Base-by-base conservation (phyloP, 2,113 vertebrate species). In the Lanius ludovicianus region DNA sequence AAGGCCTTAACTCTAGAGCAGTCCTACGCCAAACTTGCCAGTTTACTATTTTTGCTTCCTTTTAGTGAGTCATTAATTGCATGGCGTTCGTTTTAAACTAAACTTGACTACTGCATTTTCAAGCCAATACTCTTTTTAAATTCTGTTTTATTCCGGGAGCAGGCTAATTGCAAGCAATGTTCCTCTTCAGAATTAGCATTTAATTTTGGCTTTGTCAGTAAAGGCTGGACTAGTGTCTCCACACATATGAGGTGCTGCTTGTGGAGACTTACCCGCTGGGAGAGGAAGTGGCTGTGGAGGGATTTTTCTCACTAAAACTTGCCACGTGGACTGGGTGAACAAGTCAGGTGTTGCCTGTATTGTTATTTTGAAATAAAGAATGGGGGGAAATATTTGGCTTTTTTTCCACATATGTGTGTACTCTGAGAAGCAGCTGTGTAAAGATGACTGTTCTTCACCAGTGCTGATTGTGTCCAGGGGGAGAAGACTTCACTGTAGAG, bases 81-180 rank as follows among this genome's bases (percentile, higher is more conserved):
- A 98, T 98, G 98, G 97, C 94, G 16, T 98, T 97, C 37, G 19
- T 96, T 95, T 97, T 95, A 93, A 98, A 95, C 95, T 97, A 90
- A 97, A 95, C 94, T 91, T 76, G 89, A 97, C 76, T 97, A 91
- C 95, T 95, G 84, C 96, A 57, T 97, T 97, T 92, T 97, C 93
- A 93, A 96, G 97, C 89, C 83, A 81, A 71, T 94, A 77, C n/a
- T 84, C 71, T 90, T 74, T 89, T 83, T 42, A 33, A 88, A 57
- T 92, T 87, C 59, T 95, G 53, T 94, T 97, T 81, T 95, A 90
- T 78, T 89, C 70, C 0, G 69, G 76, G 83, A 95, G 86, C 87
- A 95, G 68, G 57, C 87, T 90, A 91, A 94, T 70, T 96, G 94
- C 96, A 84, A 96, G 84, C 76, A 96, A 50, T 64, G 87, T 95